Evolutionary conservation across 2,113 vertebrate genomes (phyloP).

Genomic region (Mormoops blainvillei): DNA sequence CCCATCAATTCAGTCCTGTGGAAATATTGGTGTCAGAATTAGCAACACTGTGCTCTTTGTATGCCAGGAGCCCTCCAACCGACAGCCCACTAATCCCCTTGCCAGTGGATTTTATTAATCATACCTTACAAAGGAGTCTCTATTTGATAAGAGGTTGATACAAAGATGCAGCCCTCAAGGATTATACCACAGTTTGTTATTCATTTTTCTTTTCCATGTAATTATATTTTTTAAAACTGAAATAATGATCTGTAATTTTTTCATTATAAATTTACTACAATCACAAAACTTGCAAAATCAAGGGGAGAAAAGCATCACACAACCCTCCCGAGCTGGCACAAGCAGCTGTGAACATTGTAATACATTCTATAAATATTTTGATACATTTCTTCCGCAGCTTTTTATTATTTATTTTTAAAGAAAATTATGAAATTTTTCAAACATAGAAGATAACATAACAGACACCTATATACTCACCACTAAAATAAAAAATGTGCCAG

Average conservation of each 20-base stretch:
- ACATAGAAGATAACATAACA: not conserved
- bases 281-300: not conserved
- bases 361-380: not conserved
- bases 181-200: not conserved
- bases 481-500: not conserved
- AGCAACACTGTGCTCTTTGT: conserved; percentile 34
- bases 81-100: not conserved
- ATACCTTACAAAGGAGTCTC: not conserved
- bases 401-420: not conserved
- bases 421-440: not conserved
- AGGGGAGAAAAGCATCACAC: not conserved
- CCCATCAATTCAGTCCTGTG: not conserved
- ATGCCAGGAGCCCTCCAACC: not conserved
- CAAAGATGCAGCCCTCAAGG: not conserved
- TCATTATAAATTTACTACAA: not conserved
- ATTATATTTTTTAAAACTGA: not conserved
- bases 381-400: not conserved
- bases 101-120: not conserved
- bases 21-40: conserved; percentile 41
- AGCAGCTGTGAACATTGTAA: not conserved
- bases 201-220: not conserved
- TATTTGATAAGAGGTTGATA: not conserved
- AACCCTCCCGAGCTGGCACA: not conserved
- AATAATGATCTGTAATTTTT: not conserved
- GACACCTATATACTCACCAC: not conserved